phyloP scores from a whole-genome alignment of 2,113 vertebrate species.

The Phylloscopus trochiloides region DNA sequence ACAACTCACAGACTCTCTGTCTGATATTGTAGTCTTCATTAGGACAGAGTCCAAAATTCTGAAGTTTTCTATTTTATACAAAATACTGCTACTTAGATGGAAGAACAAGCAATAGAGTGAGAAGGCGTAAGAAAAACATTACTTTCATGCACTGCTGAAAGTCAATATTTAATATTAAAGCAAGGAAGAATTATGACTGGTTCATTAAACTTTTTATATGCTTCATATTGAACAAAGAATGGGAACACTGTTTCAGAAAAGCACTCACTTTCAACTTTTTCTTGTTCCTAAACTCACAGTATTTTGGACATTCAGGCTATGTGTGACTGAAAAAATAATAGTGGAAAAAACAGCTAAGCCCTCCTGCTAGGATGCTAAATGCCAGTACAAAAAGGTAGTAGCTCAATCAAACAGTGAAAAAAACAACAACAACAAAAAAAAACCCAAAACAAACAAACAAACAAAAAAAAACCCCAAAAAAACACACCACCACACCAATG shows the following conservation, averaged over 20 bases:
- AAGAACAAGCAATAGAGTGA: neutral
- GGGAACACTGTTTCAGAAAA: neutral
- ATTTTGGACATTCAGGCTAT: neutral
- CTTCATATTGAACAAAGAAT: neutral
- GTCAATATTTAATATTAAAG: neutral
- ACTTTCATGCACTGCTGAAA: neutral
- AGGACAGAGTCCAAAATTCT: neutral
- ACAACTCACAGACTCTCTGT: neutral
- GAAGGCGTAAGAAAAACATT: slow-evolving; percentile 2
- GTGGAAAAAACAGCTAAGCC: neutral
- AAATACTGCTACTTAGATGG: neutral
- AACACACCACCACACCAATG: neutral
- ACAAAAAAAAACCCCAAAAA: too few relatives aligned
- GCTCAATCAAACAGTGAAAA: neutral
- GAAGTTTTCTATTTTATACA: neutral
- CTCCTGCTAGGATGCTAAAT: neutral
- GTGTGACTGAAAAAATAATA: neutral
- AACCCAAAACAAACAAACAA: too few relatives aligned
- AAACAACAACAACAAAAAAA: too few relatives aligned
- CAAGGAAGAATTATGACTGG: neutral
- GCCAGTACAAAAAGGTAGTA: neutral
- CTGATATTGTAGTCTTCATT: slow-evolving; percentile 1
- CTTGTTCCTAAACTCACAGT: neutral
- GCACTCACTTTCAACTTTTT: neutral
- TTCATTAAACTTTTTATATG: neutral